Base-by-base conservation (phyloP, 2,113 vertebrate genomes). In the Entomyzon cyanotis region DNA sequence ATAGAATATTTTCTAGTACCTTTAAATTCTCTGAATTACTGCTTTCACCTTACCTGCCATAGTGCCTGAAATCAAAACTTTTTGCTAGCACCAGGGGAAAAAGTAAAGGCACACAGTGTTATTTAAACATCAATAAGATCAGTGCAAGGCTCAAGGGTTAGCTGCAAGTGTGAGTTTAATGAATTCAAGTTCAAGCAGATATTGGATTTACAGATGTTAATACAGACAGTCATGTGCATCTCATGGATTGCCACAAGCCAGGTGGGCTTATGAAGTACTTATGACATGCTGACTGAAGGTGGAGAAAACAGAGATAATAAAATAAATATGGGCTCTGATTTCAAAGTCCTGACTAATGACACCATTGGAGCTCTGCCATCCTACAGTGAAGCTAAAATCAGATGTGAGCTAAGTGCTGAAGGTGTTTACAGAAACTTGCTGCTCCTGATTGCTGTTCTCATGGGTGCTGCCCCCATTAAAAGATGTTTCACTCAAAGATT, bases 261-360 rank as follows among this genome's bases (percentile, higher is more conserved):
- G 67, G 39, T 69, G 70, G 50, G 13, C 27, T 87, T 83, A 71
- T 49, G 35, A 71, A 75, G 42, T 65, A 28, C 62, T 90, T 81
- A 80, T 33, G 28, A 52, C 83, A 58, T n/a, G 53, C 74, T 94
- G 89, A 84, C 27, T 89, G 69, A 67, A 64, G 44, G 47, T 75
- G 46, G 41, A 87, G 62, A 64, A 92, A 95, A 73, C 31, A 79
- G 49, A 78, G 46, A 56, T 53, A 78, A 87, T 89, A 95, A 95
- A 95, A 90, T 68, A 93, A 85, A 82, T 69, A 94, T 35, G 53
- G 49, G n/a, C 39, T 78, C 35, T 75, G 31, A 53, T 93, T 77
- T 68, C 20, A 75, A 68, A 76, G 69, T 94, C 74, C 49, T 79
- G 53, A 65, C 81, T 85, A 94, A 95, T 73, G 44, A 91, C 94